Base-by-base conservation (phyloP, 2,888 invertebrate species). In the Oscheius sp. region DNA sequence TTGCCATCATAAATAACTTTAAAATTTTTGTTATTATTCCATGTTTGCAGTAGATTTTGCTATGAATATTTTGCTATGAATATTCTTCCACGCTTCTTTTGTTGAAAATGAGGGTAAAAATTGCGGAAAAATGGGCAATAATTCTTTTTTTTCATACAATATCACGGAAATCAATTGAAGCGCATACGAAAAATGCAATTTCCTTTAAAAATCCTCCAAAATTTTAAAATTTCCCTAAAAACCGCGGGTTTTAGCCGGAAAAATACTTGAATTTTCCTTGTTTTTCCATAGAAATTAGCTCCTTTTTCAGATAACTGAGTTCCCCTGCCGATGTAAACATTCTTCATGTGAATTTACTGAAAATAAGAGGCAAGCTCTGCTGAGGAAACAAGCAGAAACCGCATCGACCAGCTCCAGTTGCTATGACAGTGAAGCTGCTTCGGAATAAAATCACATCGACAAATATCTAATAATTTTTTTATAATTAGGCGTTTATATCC, bases 361-460 rank as follows among this genome's bases (percentile, higher is more conserved):
- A 29, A 18, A 13, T 9, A 66, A 66, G 29, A 23, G 66, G 29
- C 27, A 27, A n/a, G 66, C 52, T 29, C 27, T 66, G 12, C 18
- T 66, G 29, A 23, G 66, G 27, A 66, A 66, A 49, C 66, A 66
- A 18, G 52, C 52, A 16, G 66, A 66, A 12, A 52, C 66, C 2
- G 27, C 29, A n/a, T 66, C 66, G 16, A 52, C 52, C 49, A 52
- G 49, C 35, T 49, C 66, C 2, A 66, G 49, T 12, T 27, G 52
- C 52, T 66, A 66, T 35, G 66, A 66, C 35, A 66, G 66, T 52
- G 66, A 66, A 66, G 49, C 27, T 6, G 52, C 52, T 6, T 66
- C 49, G 6, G 66, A 66, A 21, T 52, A 35, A 49, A 45, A 5
- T 21, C 5, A 35, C 35, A 6, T 35, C 35, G 35, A 58, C 9